Percentiles rank a stretch among this genome's conserved stretches.
phyloP scores from a whole-genome alignment of 2,113 vertebrate species.

The Megalops atlanticus region DNA sequence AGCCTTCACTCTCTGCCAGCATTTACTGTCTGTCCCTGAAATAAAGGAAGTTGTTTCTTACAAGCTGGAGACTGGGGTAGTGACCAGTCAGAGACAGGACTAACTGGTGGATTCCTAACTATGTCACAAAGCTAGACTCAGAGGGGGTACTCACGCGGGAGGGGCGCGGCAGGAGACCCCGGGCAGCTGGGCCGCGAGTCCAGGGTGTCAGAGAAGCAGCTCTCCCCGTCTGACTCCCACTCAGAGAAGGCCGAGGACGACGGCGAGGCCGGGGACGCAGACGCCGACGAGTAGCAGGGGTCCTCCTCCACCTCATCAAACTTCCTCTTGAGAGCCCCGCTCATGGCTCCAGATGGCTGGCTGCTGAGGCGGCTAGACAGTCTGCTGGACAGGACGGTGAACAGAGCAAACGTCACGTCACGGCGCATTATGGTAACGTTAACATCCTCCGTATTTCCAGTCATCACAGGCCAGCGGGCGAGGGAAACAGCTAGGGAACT shows the following conservation, averaged over 20 bases:
- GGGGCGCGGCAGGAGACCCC: slow-evolving; percentile 64
- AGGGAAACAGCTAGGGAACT: too few species aligned
- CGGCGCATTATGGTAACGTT: too few species aligned
- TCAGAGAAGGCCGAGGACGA: slow-evolving; percentile 70
- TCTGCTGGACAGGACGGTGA: slow-evolving; percentile 56
- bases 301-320: slow-evolving; percentile 82
- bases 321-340: slow-evolving; percentile 84
- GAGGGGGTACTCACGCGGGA: slow-evolving; percentile 83
- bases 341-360: too few species aligned
- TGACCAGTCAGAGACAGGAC: too few species aligned
- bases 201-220: slow-evolving; percentile 73
- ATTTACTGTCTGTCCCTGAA: too few species aligned
- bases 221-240: slow-evolving; percentile 79
- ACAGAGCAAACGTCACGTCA: not conserved
- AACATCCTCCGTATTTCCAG: too few species aligned
- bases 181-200: slow-evolving; percentile 73
- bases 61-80: too few species aligned
- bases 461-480: too few species aligned
- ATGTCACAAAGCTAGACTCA: too few species aligned
- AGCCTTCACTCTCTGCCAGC: too few species aligned
- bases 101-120: too few species aligned
- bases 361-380: slow-evolving; percentile 46
- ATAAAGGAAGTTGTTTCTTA: too few species aligned
- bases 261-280: slow-evolving; percentile 63
- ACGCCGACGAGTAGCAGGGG: slow-evolving; percentile 71